Percentiles rank a stretch among this genome's conserved stretches.
These are phyloP conservation scores for Lasioglossum zephyrum DNA, from an alignment of 2,888 invertebrate species.

Conservation along the genomic window DNA sequence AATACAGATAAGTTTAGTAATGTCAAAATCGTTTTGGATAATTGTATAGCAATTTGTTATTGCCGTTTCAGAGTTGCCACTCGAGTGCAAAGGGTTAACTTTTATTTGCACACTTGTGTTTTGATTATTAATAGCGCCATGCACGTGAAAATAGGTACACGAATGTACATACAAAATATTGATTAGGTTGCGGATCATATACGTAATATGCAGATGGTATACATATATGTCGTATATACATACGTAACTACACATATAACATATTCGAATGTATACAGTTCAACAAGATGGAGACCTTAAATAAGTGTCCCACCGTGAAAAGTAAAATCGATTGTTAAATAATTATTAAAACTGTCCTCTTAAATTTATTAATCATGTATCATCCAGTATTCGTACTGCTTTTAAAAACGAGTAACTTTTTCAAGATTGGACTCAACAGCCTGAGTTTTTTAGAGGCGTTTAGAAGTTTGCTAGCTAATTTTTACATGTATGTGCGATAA, in stretches of 20 bases:
- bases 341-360: not conserved
- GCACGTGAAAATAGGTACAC: not conserved
- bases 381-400: no score
- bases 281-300: not conserved
- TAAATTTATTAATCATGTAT: no score
- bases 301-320: not conserved
- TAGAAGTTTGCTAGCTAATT: no score
- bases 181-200: conserved; percentile 8
- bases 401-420: no score
- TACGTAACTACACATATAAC: not conserved
- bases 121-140: not conserved
- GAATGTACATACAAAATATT: not conserved
- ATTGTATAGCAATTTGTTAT: no score
- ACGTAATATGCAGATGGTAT: not conserved
- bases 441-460: no score
- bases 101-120: not conserved
- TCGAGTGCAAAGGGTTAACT: not conserved
- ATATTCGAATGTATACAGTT: not conserved
- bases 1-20: no score
- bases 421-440: no score
- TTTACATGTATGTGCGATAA: not conserved
- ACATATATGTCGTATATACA: not conserved
- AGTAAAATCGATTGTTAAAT: not conserved
- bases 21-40: no score
- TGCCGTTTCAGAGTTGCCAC: no score